Percentiles rank a stretch among this genome's conserved stretches.
Conservation (phyloP, 2,888 invertebrate species). For the Andrena marginata region DNA sequence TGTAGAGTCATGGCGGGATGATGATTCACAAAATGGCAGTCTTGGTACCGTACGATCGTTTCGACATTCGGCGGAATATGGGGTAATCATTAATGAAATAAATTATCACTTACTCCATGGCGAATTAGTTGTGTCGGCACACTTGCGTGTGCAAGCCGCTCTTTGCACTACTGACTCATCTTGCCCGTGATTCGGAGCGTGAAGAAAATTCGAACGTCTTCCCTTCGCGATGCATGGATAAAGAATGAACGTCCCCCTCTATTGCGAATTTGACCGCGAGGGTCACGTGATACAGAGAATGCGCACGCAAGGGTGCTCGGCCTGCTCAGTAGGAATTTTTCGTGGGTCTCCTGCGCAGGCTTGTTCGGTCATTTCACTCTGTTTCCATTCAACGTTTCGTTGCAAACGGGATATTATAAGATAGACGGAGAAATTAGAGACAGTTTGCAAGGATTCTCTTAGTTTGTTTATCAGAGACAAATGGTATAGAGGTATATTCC, state of each 20-base stretch:
- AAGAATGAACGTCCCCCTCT: constrained; percentile 75
- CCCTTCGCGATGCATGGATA: constrained; percentile 81
- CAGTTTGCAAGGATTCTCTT: too few species aligned
- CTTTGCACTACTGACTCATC: constrained; percentile 91
- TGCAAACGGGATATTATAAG: not conserved
- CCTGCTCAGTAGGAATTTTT: constrained; percentile 16
- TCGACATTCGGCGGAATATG: not conserved
- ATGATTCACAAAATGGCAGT: constrained; percentile 76
- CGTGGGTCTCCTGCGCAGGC: constrained; percentile 49
- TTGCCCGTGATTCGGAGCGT: constrained; percentile 87
- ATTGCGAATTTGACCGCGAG: constrained; percentile 45
- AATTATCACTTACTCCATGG: constrained; percentile 89
- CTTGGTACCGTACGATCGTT: not conserved
- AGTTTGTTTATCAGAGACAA: too few species aligned
- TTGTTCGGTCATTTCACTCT: not conserved
- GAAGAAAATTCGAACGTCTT: constrained; percentile 85
- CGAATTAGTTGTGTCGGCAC: constrained; percentile 88
- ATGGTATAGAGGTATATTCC: too few species aligned
- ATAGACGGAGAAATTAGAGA: too few species aligned
- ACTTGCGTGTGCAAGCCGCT: constrained; percentile 90
- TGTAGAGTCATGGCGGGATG: constrained; percentile 20
- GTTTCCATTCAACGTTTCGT: not conserved
- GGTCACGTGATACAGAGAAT: constrained; percentile 71
- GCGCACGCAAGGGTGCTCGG: constrained; percentile 55
- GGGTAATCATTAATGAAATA: constrained; percentile 28